Percentiles rank a stretch among this genome's conserved stretches.
These are phyloP conservation scores for Egretta garzetta DNA, from an alignment of 2,113 vertebrate genomes.

Conservation along the genomic window DNA sequence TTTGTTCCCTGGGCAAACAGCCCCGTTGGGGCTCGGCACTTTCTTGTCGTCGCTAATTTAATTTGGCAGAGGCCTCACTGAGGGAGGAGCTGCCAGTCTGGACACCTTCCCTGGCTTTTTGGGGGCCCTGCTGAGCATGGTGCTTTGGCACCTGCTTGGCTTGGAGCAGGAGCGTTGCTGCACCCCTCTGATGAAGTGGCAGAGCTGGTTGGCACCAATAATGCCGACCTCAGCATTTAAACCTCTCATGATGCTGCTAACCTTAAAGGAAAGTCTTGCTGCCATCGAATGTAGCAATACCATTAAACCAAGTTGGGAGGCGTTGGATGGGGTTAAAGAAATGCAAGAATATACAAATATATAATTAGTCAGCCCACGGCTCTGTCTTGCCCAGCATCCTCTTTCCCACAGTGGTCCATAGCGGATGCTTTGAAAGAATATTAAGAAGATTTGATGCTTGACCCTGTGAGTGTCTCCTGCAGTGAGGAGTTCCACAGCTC, in stretches of 20 bases:
- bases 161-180: background rate
- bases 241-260: background rate
- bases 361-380: background rate
- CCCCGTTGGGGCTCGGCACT: background rate
- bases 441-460: background rate
- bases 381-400: background rate
- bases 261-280: background rate
- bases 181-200: background rate
- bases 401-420: background rate
- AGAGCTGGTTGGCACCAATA: background rate
- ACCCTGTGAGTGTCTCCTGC: background rate
- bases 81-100: background rate
- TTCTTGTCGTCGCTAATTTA: background rate
- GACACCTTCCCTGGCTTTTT: background rate
- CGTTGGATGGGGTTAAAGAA: background rate
- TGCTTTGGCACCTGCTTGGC: background rate
- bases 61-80: background rate
- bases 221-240: background rate
- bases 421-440: background rate
- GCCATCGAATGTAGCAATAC: fast-evolving
- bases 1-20: conserved; percentile 13
- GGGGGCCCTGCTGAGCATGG: fast-evolving
- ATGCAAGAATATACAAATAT: background rate
- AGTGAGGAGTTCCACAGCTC: background rate
- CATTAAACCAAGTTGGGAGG: background rate